phyloP scores from a whole-genome alignment of 1,140 invertebrate genomes.

The Cyclina sinensis region DNA sequence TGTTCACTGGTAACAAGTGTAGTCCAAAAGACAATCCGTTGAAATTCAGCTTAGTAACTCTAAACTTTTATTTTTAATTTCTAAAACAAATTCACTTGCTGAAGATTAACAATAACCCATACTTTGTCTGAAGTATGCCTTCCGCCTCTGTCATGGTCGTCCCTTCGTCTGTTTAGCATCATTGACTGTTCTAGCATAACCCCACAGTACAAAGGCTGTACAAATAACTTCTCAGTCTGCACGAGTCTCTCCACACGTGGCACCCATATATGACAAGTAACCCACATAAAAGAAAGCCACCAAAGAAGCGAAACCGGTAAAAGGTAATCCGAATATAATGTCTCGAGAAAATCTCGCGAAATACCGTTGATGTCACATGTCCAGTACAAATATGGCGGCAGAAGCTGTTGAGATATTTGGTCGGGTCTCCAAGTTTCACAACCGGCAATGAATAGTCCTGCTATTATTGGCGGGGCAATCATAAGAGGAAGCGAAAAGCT shows the following conservation, averaged over 20 bases:
- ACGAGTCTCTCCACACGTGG: slow-evolving; percentile 81
- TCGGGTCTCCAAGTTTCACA: slow-evolving; percentile 76
- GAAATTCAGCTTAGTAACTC: too few relatives aligned
- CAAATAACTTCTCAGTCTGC: slow-evolving; percentile 90
- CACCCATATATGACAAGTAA: slow-evolving; percentile 82
- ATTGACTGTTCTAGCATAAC: slow-evolving; percentile 98
- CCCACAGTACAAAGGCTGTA: slow-evolving; percentile 97
- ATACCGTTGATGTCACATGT: slow-evolving; percentile 78
- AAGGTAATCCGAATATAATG: slow-evolving; percentile 75
- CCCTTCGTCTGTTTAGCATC: slow-evolving; percentile 96
- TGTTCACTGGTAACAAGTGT: too few relatives aligned
- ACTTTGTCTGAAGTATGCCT: slow-evolving; percentile 73
- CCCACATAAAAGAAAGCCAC: slow-evolving; percentile 83
- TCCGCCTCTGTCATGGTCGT: slow-evolving; percentile 92
- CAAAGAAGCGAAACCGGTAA: slow-evolving; percentile 76
- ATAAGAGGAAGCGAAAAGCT: slow-evolving; percentile 83
- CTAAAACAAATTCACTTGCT: too few relatives aligned
- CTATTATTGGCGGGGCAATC: slow-evolving; percentile 80
- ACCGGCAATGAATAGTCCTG: slow-evolving; percentile 79
- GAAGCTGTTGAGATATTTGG: neutral
- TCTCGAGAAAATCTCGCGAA: slow-evolving; percentile 73
- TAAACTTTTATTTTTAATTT: too few relatives aligned
- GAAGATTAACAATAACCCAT: too few relatives aligned
- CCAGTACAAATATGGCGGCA: slow-evolving; percentile 82
- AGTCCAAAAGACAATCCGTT: too few relatives aligned